Evolutionary conservation across 2,113 vertebrate species (phyloP).

Genomic region (Oncorhynchus keta): DNA sequence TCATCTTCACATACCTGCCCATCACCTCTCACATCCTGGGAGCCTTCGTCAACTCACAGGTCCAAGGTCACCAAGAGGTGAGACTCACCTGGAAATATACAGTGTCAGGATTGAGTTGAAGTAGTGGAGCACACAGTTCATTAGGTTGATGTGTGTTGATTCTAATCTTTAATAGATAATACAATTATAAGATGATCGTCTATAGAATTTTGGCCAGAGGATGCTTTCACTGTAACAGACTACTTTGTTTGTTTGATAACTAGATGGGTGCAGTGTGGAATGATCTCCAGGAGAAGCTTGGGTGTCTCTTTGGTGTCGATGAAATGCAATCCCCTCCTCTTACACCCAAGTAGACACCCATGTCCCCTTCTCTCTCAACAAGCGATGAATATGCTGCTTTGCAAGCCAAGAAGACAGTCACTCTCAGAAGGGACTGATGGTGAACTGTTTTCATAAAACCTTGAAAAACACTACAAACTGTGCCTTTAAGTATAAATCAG

Average conservation of each 20-base stretch:
- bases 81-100: constrained; percentile 35
- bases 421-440: neutral
- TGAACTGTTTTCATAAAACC: neutral
- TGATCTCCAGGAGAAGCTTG: constrained; percentile 89
- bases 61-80: constrained; percentile 95
- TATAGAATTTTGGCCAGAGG: too few species aligned
- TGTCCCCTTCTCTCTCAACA: neutral
- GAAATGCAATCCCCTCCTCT: constrained; percentile 66
- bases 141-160: neutral
- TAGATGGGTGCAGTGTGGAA: constrained; percentile 98
- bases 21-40: constrained; percentile 91
- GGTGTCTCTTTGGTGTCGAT: constrained; percentile 82
- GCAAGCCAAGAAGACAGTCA: constrained; percentile 24
- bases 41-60: constrained; percentile 93
- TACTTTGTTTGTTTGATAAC: constrained; percentile 9
- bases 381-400: constrained; percentile 14
- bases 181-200: too few species aligned
- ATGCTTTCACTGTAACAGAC: neutral
- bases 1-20: constrained; percentile 92
- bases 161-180: too few species aligned
- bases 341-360: constrained; percentile 66
- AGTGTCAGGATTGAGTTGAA: neutral
- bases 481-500: constrained; percentile 19
- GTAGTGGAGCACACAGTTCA: neutral
- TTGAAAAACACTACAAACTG: constrained; percentile 15